phyloP scores from a whole-genome alignment of 2,113 vertebrate species.

The Equus quagga region DNA sequence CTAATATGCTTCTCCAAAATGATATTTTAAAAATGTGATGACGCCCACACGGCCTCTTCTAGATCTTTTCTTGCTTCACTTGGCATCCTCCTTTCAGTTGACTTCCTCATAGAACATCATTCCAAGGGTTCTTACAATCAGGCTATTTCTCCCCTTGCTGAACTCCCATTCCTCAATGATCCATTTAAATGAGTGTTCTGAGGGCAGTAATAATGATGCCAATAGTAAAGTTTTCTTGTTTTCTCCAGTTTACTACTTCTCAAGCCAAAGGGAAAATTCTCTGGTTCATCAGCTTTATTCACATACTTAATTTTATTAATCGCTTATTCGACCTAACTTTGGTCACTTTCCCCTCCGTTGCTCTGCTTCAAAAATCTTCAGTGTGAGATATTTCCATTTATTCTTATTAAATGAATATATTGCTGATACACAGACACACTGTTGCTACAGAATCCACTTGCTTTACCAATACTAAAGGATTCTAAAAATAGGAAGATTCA shows the following conservation, averaged over 20 bases:
- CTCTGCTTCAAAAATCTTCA: not conserved
- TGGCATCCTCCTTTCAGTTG: not conserved
- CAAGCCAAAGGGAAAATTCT: not conserved
- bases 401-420: not conserved
- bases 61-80: not conserved
- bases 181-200: not conserved
- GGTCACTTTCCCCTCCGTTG: not conserved
- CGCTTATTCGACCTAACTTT: not conserved
- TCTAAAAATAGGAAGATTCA: not conserved
- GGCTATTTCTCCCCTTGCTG: not conserved
- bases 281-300: not conserved
- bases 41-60: not conserved
- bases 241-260: not conserved
- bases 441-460: not conserved
- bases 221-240: not conserved
- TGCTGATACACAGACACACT: not conserved
- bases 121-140: not conserved
- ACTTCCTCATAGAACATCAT: not conserved
- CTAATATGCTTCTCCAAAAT: not conserved
- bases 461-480: not conserved
- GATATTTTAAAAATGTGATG: not conserved
- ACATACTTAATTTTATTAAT: not conserved
- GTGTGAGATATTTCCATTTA: not conserved
- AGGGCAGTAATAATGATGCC: not conserved
- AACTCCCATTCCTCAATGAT: not conserved